Evolutionary conservation across 92 coral and sea anemone species (phyloP), one percentile per base, ranked within the genome.

Genomic region (Zoanthus gigantus): DNA sequence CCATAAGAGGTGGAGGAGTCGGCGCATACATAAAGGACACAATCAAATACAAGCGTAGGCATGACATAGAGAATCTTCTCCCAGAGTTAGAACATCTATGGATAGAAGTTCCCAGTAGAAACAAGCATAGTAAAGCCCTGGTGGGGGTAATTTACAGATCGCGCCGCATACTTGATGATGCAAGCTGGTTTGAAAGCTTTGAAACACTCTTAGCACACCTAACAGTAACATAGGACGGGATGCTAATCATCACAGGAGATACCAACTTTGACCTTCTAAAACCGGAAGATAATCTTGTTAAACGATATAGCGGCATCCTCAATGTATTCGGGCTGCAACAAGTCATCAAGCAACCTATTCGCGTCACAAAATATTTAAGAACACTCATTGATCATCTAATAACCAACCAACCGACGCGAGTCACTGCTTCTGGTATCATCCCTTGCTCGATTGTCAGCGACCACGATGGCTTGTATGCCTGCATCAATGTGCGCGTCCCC

Each of bases 381-480:
- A 74, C 60, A 74, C 79, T 74, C 76, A 72, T 72, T 72, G 76
- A 72, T 72, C 76, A 72, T 9, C 76, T 72, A 32, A 71, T 72
- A 72, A 72, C 48, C n/a, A 34, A 72, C 50, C 76, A 69, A 69
- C 37, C 10, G 74, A 69, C 44, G 23, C 23, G 23, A 23, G 23
- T 23, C 23, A 23, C 23, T 23, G 23, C 23, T 23, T 23, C 23
- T 23, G 76, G 76, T 72, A 32, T 72, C 52, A 57, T 93, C 42
- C 95, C 95, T 11, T 89, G 92, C 67, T 65, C 87, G 28, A 78
- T 83, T 32, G 83, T 93, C 53, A 93, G 95, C 29, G 95, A 90
- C 56, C 93, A 93, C 73, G 95, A 90, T 72, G 93, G 48, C 17
- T 14, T 34, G 18, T 89, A 60, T 66, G 79, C 75, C n/a, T 71